Conservation (phyloP, 2,797 vertebrate species). For the Manis pentadactyla region DNA sequence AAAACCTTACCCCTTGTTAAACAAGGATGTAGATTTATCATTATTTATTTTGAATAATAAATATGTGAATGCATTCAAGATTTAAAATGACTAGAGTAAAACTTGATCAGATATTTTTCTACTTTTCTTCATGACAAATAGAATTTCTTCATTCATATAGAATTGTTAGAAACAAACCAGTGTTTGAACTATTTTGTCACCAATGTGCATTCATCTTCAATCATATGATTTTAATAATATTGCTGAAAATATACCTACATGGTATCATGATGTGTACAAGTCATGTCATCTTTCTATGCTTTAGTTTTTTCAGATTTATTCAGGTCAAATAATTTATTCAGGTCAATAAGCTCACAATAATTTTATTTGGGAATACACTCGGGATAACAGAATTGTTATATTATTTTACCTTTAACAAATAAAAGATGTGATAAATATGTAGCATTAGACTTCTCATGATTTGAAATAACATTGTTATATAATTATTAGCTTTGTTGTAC, state of each 20-base stretch:
- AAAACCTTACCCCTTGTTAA: neutral
- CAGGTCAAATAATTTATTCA: neutral
- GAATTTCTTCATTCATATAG: neutral
- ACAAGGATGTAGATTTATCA: neutral
- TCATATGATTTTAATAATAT: neutral
- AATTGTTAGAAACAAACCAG: neutral
- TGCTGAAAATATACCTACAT: neutral
- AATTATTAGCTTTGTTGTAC: neutral
- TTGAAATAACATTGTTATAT: neutral
- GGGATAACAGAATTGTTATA: neutral
- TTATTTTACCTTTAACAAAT: conserved; percentile 6
- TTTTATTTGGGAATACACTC: neutral
- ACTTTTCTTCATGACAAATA: neutral
- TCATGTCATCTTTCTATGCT: neutral
- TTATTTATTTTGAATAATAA: conserved; percentile 1
- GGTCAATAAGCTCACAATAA: neutral
- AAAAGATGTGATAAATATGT: neutral
- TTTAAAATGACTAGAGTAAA: neutral
- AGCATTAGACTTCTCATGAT: neutral
- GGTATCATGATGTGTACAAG: neutral
- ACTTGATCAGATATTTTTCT: neutral
- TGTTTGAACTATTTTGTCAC: neutral
- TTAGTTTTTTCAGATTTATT: neutral
- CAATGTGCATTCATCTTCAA: neutral
- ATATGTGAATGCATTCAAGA: neutral